These are phyloP conservation scores for Pollimyrus isidori DNA, from an alignment of 2,113 vertebrate species.

Conservation along the genomic window DNA sequence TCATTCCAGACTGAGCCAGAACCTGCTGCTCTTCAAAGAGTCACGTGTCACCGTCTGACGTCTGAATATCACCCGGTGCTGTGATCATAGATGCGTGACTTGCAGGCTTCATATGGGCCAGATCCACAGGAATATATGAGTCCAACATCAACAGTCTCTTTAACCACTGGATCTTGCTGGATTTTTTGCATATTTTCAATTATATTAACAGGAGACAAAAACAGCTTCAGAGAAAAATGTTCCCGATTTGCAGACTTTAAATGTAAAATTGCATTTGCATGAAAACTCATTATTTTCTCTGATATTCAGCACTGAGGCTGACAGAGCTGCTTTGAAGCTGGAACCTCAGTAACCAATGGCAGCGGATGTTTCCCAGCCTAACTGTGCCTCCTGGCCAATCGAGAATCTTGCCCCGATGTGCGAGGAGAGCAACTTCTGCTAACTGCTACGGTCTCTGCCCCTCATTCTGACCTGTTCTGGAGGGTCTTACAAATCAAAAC, in stretches of 20 bases:
- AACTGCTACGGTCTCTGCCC: neutral
- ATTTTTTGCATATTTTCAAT: neutral
- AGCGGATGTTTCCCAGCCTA: neutral
- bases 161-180: neutral
- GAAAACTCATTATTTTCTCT: neutral
- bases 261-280: neutral
- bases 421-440: neutral
- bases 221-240: neutral
- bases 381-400: neutral
- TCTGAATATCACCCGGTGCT: neutral
- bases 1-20: neutral
- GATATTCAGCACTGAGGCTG: neutral
- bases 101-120: neutral
- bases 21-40: neutral
- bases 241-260: neutral
- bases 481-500: neutral
- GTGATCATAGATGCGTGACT: neutral
- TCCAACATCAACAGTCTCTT: neutral
- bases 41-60: neutral
- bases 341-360: neutral
- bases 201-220: neutral
- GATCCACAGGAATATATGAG: neutral
- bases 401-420: neutral
- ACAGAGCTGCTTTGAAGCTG: neutral
- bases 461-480: neutral